Conservation (phyloP, 2,797 vertebrate species). For the Meda fulgida region DNA sequence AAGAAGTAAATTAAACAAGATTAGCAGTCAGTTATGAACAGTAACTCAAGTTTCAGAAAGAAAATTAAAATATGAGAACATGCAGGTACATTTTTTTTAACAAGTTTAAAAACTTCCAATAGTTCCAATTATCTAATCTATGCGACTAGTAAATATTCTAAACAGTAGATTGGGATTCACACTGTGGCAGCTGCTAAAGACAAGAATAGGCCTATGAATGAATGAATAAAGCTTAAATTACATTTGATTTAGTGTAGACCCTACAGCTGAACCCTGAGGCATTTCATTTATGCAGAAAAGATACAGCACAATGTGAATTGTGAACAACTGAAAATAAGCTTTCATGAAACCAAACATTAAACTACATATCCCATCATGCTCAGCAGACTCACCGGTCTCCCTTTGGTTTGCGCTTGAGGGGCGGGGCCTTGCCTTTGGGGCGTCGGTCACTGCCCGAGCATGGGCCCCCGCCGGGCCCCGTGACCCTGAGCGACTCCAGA, state of each 20-base stretch:
- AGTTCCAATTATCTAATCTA: neutral
- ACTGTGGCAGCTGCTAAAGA: neutral
- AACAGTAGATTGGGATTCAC: neutral
- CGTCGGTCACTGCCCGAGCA: slow-evolving; percentile 93
- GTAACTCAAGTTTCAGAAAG: neutral
- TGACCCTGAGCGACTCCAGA: slow-evolving; percentile 92
- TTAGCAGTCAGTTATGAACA: neutral
- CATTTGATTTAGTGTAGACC: neutral
- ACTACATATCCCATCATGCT: slow-evolving; percentile 44
- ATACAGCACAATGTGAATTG: neutral
- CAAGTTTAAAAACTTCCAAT: neutral
- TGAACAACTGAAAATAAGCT: neutral
- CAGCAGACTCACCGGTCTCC: slow-evolving; percentile 88
- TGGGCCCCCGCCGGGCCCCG: slow-evolving; percentile 89
- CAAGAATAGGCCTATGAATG: too few relatives aligned
- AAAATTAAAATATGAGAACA: neutral
- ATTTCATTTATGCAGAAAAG: neutral
- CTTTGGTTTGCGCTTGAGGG: slow-evolving; percentile 93
- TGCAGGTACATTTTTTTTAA: neutral
- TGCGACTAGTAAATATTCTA: neutral
- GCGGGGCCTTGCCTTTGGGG: slow-evolving; percentile 89
- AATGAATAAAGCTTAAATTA: neutral
- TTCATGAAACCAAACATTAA: neutral
- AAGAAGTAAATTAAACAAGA: neutral
- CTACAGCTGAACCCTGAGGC: neutral